These are phyloP conservation scores for Eulemur macaco DNA, from an alignment of 2,113 vertebrate species.

Conservation along the genomic window DNA sequence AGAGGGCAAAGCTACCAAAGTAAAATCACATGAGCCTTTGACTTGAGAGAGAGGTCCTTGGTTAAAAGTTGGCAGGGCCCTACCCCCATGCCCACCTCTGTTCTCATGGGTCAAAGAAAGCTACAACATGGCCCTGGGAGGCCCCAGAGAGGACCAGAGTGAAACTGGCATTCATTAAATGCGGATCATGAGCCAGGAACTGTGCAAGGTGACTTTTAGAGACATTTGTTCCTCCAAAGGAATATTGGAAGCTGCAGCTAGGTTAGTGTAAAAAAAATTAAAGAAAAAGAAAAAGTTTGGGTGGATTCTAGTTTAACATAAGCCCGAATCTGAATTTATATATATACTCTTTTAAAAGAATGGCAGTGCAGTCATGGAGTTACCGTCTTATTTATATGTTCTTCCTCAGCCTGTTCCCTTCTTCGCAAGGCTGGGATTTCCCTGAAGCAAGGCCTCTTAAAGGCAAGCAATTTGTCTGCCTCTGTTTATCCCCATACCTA, in stretches of 20 bases:
- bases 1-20: constrained; percentile 69
- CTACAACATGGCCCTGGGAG: neutral
- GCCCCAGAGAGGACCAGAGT: neutral
- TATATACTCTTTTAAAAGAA: neutral
- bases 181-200: neutral
- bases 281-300: neutral
- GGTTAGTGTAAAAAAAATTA: neutral
- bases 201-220: neutral
- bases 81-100: accelerated
- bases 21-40: constrained; percentile 21
- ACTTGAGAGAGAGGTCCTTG: constrained; percentile 17
- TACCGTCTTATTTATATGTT: neutral
- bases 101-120: constrained; percentile 13
- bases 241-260: constrained; percentile 13
- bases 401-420: neutral
- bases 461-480: neutral
- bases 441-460: neutral
- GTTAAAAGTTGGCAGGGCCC: constrained; percentile 2
- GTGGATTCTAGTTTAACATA: constrained; percentile 7
- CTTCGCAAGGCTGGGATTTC: neutral
- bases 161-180: neutral
- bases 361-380: neutral
- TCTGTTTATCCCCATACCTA: neutral
- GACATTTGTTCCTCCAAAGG: neutral
- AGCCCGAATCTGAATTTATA: constrained; percentile 16